Conservation (phyloP, 2,113 vertebrate species). For the Perca flavescens region DNA sequence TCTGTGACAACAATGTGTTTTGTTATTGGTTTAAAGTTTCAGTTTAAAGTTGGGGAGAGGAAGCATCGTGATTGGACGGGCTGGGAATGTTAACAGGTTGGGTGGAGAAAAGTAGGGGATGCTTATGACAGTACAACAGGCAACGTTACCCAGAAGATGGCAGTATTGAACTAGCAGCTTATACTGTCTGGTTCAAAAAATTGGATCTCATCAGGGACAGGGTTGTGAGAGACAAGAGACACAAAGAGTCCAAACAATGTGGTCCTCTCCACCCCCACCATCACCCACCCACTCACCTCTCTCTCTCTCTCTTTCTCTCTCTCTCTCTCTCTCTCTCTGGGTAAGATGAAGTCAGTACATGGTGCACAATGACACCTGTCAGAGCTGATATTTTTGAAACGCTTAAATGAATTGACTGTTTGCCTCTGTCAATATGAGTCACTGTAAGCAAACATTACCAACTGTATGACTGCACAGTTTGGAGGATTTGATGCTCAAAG, state of each 20-base stretch:
- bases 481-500: constrained; percentile 38
- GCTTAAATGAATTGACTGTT: constrained; percentile 58
- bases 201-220: constrained; percentile 16
- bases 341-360: constrained; percentile 44
- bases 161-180: constrained; percentile 55
- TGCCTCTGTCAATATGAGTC: constrained; percentile 74
- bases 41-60: not conserved
- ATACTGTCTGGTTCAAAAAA: not conserved
- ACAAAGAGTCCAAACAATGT: not conserved
- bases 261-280: not conserved
- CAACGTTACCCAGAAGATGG: constrained; percentile 70
- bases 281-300: not conserved
- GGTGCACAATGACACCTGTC: constrained; percentile 57
- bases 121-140: not conserved
- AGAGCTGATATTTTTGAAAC: constrained; percentile 56
- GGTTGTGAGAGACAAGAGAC: constrained; percentile 24
- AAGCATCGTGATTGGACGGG: not conserved
- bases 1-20: not conserved
- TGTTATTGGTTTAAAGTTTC: not conserved
- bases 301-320: not conserved
- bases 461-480: constrained; percentile 57
- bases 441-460: constrained; percentile 65
- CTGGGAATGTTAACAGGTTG: constrained; percentile 7
- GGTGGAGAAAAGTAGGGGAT: not conserved
- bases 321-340: not conserved